These are phyloP conservation scores for Lasioglossum figueresi DNA, from an alignment of 2,888 invertebrate species.

Conservation along the genomic window DNA sequence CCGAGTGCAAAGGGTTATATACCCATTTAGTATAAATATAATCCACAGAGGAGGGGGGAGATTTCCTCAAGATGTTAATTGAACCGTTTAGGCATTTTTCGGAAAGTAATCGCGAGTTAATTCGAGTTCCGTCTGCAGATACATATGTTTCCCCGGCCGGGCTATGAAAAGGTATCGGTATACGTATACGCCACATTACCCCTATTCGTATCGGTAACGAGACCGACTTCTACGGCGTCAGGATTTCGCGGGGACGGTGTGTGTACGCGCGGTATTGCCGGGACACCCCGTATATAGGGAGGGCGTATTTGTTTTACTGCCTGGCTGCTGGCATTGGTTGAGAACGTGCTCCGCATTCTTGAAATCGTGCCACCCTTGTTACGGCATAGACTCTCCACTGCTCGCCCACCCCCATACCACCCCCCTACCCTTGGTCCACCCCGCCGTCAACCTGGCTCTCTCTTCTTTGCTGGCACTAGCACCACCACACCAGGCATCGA, in stretches of 20 bases:
- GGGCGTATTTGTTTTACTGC: conserved; percentile 84
- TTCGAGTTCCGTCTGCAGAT: conserved; percentile 50
- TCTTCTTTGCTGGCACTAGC: conserved; percentile 54
- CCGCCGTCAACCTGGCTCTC: conserved; percentile 60
- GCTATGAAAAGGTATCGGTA: conserved; percentile 67
- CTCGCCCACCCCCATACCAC: conserved; percentile 40
- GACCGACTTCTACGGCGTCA: conserved; percentile 55
- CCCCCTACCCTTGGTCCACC: conserved; percentile 34
- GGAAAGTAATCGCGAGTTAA: conserved; percentile 41
- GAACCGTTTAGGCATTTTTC: neutral
- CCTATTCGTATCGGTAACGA: conserved; percentile 74
- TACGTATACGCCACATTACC: conserved; percentile 67
- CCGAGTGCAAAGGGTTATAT: too few relatives aligned
- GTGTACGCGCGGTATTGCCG: conserved; percentile 64
- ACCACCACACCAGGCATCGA: conserved; percentile 42
- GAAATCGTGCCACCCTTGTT: conserved; percentile 82
- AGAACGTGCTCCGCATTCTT: conserved; percentile 83
- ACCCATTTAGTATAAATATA: too few relatives aligned
- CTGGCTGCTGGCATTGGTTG: conserved; percentile 83
- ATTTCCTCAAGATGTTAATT: too few relatives aligned
- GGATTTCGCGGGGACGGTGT: conserved; percentile 38
- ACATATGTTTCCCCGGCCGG: conserved; percentile 33
- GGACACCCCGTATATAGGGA: conserved; percentile 79
- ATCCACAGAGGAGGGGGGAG: too few relatives aligned
- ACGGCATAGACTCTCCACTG: conserved; percentile 71